Percentiles rank a stretch among this genome's conserved stretches.
Evolutionary conservation across 2,888 invertebrate species (phyloP).

Genomic region (Quadroppia sp.): DNA sequence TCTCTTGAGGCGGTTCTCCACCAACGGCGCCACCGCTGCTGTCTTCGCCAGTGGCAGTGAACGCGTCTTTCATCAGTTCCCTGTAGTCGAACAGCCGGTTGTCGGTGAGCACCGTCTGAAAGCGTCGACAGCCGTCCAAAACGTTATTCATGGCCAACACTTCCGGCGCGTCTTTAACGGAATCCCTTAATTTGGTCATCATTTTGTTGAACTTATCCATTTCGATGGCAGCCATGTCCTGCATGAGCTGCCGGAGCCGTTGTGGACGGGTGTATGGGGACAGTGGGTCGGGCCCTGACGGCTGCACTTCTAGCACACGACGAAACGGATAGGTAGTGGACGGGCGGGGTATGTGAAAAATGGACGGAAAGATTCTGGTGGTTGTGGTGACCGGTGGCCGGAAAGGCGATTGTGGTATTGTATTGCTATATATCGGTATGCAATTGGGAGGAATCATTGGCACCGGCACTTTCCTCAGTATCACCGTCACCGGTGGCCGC

Average conservation of each 20-base stretch:
- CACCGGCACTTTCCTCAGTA: background rate
- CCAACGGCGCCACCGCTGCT: background rate
- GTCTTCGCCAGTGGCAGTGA: too few relatives aligned
- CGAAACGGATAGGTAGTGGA: background rate
- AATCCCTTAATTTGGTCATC: background rate
- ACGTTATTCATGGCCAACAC: background rate
- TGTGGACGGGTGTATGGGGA: background rate
- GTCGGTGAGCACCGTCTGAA: background rate
- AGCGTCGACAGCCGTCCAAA: background rate
- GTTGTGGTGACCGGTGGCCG: conserved; percentile 1
- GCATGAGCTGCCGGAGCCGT: conserved; percentile 5
- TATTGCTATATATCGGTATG: background rate
- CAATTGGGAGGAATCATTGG: background rate
- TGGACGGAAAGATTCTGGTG: background rate
- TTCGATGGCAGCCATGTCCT: background rate
- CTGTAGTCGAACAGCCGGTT: conserved; percentile 5
- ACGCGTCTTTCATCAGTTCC: background rate
- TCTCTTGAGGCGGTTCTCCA: background rate
- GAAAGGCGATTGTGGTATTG: background rate
- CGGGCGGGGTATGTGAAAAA: background rate
- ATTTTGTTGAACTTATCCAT: background rate
- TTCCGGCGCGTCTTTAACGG: background rate
- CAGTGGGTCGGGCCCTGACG: background rate
- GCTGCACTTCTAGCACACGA: background rate
- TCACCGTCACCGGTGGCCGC: background rate